Base-by-base conservation (phyloP, 1,140 invertebrate genomes). In the Achroia grisella region DNA sequence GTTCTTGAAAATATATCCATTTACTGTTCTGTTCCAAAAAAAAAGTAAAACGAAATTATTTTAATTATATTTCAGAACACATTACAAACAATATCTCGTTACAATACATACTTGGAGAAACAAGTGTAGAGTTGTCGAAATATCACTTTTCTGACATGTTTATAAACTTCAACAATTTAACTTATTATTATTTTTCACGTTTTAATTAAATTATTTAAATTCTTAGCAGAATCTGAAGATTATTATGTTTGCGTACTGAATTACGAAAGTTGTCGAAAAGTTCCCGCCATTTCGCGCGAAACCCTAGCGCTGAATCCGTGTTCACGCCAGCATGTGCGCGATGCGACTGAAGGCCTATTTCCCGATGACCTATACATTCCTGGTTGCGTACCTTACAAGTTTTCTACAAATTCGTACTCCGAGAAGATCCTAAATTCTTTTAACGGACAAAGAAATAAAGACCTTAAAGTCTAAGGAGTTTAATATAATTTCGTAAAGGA, bases 311-410 rank as follows among this genome's bases (percentile, higher is more conserved):
- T 42, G 49, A 53, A 51, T 34, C 44, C 51, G 70, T 66, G 62
- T 63, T 48, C 62, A 58, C 74, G 58, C 56, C 52, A 58, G 51
- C 52, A 73, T 71, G 62, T 65, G 68, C 78, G 74, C 74, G 67
- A 56, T 47, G 65, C 71, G 65, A 84, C 80, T 84, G 71, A 83
- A 76, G 60, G 52, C 70, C 69, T 65, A 62, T 71, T 71, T 62
- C 66, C 62, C 51, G 52, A 60, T 67, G 67, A 48, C 73, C 67
- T 65, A 68, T 65, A 71, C 60, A 67, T 74, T 71, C 64, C 66
- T 56, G 66, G 60, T 78, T 62, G 72, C 71, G 71, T 74, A 76
- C 72, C 64, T 81, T 80, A 69, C 69, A 78, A 80, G 76, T 80
- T 81, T 84, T 63, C 62, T 62, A 53, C 35, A n/a, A 30, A 42